Evolutionary conservation across 2,113 vertebrate genomes (phyloP).

Genomic region (Phaethon lepturus): DNA sequence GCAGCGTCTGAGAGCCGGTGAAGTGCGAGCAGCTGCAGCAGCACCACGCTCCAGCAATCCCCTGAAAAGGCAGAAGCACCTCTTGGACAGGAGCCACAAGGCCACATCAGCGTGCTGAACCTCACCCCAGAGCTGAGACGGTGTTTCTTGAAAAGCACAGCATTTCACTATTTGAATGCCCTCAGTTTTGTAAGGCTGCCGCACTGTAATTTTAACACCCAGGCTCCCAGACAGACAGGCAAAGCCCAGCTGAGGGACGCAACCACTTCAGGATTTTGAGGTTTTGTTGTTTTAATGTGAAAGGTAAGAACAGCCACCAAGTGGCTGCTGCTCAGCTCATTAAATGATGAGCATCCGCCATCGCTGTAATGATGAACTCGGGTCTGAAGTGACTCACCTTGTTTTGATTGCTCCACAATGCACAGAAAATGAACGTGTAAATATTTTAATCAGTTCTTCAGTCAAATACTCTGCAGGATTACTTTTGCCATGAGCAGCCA

Average conservation of each 20-base stretch:
- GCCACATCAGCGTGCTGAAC: not conserved
- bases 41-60: not conserved
- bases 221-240: not conserved
- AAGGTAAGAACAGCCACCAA: not conserved
- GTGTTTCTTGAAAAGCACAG: not conserved
- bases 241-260: not conserved
- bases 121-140: not conserved
- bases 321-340: not conserved
- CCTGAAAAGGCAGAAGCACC: not conserved
- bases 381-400: slow-evolving; percentile 3
- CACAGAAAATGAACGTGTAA: not conserved
- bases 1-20: not conserved
- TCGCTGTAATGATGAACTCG: not conserved
- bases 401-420: not conserved
- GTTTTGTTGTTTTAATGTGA: not conserved
- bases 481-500: not conserved
- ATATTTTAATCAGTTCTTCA: not conserved
- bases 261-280: not conserved
- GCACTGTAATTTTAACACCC: not conserved
- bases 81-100: not conserved
- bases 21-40: not conserved
- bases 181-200: not conserved
- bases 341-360: not conserved
- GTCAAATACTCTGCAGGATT: not conserved
- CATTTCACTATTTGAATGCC: not conserved